Evolutionary conservation across 2,113 vertebrate genomes (phyloP), one percentile per base, ranked within the genome.

Genomic region (Xenopus borealis): DNA sequence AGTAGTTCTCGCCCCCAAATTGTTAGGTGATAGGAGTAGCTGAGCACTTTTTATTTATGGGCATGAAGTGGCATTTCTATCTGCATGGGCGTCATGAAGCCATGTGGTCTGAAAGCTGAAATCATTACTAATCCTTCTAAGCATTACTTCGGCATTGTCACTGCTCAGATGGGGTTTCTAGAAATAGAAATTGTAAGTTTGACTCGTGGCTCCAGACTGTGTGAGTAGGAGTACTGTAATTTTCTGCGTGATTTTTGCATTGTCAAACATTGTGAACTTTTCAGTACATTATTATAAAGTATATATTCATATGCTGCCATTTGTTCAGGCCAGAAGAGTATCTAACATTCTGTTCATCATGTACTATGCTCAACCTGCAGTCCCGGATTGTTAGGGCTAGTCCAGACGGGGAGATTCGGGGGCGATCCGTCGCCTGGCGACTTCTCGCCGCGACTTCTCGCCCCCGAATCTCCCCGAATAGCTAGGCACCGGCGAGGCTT

Each of bases 161-260:
- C 64, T 77, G 47, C 62, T 77, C 74, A 77, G 27, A 68, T 77
- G 74, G 66, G 67, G n/a, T 55, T 70, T 70, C 74, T 69, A 55
- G 59, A 77, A 70, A 77, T 77, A 77, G 74, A 69, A 62, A n/a
- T 70, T 64, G 33, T 70, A 70, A 77, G 66, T 77, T 64, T 64
- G 66, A 77, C 59, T 77, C 18, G 47, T 64, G 74, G 74, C 67
- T 70, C 33, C 74, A 77, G 74, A 77, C 74, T 77, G 74, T 57
- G 67, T 20, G 74, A 77, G 74, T 70, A 70, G 74, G 74, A 77
- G 74, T 77, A 57, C 30, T 70, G 66, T 68, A 70, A 55, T 77
- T 69, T 70, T 75, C 66, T 69, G 46, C 44, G 47, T 45, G 7
- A 52, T 62, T 13, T 74, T 66, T 72, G 47, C 53, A 55, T 55